Percentiles rank a stretch among this genome's conserved stretches.
Evolutionary conservation across 92 coral and sea anemone species (phyloP).

Genomic region (Paragorgia papillata): DNA sequence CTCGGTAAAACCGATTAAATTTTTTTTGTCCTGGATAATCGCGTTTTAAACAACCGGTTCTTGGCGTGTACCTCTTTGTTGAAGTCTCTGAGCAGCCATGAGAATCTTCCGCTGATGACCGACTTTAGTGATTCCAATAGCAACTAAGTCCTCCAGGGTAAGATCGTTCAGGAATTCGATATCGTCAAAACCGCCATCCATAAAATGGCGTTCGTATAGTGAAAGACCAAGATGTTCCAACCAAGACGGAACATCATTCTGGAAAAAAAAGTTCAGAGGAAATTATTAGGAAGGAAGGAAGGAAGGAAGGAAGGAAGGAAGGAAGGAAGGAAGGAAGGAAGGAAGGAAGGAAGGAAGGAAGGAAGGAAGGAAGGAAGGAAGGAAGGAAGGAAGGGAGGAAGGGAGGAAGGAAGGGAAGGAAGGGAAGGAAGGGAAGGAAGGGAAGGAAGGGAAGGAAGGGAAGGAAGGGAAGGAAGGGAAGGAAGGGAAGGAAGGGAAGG

Average conservation of each 20-base stretch:
- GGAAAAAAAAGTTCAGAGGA: neutral
- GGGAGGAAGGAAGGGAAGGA: no score
- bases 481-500: no score
- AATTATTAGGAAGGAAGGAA: no score
- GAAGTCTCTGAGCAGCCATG: slow-evolving; percentile 79
- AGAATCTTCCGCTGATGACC: slow-evolving; percentile 94
- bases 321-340: no score
- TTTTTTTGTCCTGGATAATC: slow-evolving; percentile 12
- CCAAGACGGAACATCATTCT: slow-evolving; percentile 95
- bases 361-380: no score
- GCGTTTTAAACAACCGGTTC: slow-evolving; percentile 35
- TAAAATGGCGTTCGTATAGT: slow-evolving; percentile 82
- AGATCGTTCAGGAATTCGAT: slow-evolving; percentile 91
- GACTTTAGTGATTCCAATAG: slow-evolving; percentile 83
- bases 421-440: no score
- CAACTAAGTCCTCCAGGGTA: slow-evolving; percentile 77
- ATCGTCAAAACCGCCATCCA: slow-evolving; percentile 98
- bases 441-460: no score
- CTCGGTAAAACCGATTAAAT: no score
- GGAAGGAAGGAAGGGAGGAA: no score
- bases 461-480: no score
- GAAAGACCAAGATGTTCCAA: slow-evolving; percentile 82
- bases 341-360: no score
- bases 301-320: no score
- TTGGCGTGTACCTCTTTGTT: slow-evolving; percentile 38